Conservation (phyloP, 2,888 invertebrate species). For the Lottia scabra region DNA sequence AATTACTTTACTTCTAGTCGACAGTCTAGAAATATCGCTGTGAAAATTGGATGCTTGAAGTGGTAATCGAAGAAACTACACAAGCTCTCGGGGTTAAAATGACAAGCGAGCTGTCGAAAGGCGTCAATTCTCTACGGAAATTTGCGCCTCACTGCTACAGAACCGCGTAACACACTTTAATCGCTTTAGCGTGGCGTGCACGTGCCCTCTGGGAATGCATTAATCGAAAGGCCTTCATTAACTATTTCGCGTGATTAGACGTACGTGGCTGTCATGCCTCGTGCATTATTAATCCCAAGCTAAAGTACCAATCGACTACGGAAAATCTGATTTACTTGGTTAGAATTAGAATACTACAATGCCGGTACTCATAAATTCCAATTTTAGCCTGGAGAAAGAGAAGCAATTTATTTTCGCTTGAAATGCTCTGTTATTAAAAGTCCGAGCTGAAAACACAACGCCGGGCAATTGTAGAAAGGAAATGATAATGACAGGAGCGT, state of each 20-base stretch:
- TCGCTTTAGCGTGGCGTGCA: constrained; percentile 20
- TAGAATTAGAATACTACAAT: constrained; percentile 5
- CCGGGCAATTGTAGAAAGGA: neutral
- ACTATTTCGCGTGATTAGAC: constrained; percentile 20
- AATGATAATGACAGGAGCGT: neutral
- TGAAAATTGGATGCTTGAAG: constrained; percentile 19
- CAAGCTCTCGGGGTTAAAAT: constrained; percentile 6
- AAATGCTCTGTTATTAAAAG: neutral
- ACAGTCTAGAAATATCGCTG: constrained; percentile 15
- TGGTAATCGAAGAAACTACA: constrained; percentile 4
- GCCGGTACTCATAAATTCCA: neutral
- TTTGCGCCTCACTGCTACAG: constrained; percentile 6
- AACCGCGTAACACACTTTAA: constrained; percentile 12
- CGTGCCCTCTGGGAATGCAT: constrained; percentile 17
- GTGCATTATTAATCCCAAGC: constrained; percentile 20
- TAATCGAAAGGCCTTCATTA: constrained; percentile 21
- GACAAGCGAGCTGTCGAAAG: constrained; percentile 9
- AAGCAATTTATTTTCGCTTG: neutral
- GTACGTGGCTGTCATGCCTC: constrained; percentile 10
- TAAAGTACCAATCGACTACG: constrained; percentile 20
- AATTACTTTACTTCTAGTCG: neutral
- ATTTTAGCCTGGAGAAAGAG: constrained; percentile 1
- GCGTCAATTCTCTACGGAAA: constrained; percentile 14
- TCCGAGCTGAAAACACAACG: neutral
- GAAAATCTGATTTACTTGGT: constrained; percentile 22